Evolutionary conservation across 2,113 vertebrate genomes (phyloP).

Genomic region (Zootoca vivipara): DNA sequence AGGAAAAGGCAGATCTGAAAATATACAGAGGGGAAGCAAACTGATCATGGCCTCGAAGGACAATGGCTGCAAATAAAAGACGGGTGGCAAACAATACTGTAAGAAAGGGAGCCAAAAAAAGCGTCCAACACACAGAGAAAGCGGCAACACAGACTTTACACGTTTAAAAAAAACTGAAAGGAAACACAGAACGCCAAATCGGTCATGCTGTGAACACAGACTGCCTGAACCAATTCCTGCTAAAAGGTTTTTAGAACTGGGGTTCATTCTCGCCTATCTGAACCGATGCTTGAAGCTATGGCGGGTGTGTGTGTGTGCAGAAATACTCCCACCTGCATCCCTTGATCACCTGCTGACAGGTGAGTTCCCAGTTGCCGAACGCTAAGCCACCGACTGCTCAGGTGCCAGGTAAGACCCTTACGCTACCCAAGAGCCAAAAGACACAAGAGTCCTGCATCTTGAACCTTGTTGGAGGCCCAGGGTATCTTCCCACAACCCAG

Average conservation of each 20-base stretch:
- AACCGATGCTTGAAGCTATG: background rate
- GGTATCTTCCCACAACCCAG: too few species aligned
- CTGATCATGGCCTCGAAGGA: background rate
- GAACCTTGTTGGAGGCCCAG: background rate
- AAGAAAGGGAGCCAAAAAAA: background rate
- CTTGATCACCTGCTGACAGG: background rate
- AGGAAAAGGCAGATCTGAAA: background rate
- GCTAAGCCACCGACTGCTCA: background rate
- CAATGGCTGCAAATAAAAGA: background rate
- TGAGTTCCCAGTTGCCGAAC: background rate
- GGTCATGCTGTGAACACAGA: too few species aligned
- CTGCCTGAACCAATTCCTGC: background rate
- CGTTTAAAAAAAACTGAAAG: background rate
- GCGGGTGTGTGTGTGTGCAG: too few species aligned
- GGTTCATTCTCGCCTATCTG: too few species aligned
- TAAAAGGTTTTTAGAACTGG: background rate
- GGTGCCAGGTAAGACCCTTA: background rate
- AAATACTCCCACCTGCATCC: fast-evolving
- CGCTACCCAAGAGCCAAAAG: background rate
- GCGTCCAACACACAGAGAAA: background rate
- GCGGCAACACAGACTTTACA: background rate
- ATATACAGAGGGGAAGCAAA: background rate
- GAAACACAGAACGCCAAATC: background rate
- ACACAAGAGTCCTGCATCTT: too few species aligned
- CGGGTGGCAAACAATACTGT: background rate